phyloP scores from a whole-genome alignment of 2,888 invertebrate species.

The Mystacides longicornis region DNA sequence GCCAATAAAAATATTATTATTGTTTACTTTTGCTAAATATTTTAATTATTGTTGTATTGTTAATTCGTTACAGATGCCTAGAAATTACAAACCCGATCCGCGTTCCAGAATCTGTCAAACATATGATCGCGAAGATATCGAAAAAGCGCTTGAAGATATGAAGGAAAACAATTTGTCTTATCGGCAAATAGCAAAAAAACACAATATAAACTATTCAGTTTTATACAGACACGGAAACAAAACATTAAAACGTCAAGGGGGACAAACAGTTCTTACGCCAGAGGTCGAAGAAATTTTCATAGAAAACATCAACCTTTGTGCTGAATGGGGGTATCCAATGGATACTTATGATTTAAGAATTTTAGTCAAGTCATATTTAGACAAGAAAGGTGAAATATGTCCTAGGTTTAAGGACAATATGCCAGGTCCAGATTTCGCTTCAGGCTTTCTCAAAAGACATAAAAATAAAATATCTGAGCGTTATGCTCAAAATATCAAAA shows the following conservation, averaged over 20 bases:
- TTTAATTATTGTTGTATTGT: not conserved
- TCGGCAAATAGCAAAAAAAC: not conserved
- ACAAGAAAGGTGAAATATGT: slow-evolving; percentile 8
- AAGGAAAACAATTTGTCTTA: not conserved
- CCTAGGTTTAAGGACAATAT: slow-evolving; percentile 22
- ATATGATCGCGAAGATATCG: not conserved
- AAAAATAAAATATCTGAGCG: slow-evolving; percentile 16
- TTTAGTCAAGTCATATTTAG: slow-evolving; percentile 11
- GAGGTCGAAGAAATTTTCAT: slow-evolving; percentile 8
- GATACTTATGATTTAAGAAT: slow-evolving; percentile 2
- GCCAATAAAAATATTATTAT: not conserved
- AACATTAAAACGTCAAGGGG: not conserved
- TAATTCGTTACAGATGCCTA: not conserved
- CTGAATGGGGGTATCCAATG: slow-evolving; percentile 7
- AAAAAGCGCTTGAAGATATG: not conserved
- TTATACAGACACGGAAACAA: not conserved
- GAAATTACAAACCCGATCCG: slow-evolving; percentile 1
- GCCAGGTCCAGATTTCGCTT: slow-evolving; percentile 21
- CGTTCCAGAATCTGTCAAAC: not conserved
- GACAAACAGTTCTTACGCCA: not conserved
- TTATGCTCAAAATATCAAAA: slow-evolving; percentile 20
- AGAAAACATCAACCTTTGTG: slow-evolving; percentile 10
- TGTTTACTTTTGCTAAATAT: not conserved
- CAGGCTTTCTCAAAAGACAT: slow-evolving; percentile 19
- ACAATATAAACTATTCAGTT: not conserved